These are phyloP conservation scores for Tiliqua scincoides DNA, from an alignment of 2,113 vertebrate species.

Conservation along the genomic window DNA sequence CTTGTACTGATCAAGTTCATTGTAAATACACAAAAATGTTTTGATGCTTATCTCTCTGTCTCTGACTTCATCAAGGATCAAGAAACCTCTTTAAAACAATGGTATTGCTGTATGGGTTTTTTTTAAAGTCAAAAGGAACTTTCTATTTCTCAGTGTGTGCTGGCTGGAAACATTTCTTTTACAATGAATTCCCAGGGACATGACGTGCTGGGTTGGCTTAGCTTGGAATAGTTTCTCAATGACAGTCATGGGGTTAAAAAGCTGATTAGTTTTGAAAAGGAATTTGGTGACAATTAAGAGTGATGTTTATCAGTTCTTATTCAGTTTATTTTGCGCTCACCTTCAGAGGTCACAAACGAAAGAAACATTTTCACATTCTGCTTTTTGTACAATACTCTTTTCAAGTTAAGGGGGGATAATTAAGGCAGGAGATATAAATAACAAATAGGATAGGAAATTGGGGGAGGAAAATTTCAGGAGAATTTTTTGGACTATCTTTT, in stretches of 20 bases:
- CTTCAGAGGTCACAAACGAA: neutral
- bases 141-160: neutral
- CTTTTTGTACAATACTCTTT: neutral
- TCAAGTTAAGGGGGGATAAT: neutral
- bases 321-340: neutral
- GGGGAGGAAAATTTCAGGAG: neutral
- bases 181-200: conserved; percentile 8
- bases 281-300: neutral
- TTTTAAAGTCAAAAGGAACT: neutral
- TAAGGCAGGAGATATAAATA: neutral
- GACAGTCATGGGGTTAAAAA: neutral
- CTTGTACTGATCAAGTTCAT: neutral
- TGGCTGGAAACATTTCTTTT: conserved; percentile 22
- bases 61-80: conserved; percentile 13
- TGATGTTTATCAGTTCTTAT: neutral
- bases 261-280: neutral
- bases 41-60: conserved; percentile 26
- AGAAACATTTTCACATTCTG: neutral
- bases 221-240: neutral
- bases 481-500: neutral
- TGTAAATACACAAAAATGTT: neutral
- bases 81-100: conserved; percentile 31
- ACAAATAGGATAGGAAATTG: neutral
- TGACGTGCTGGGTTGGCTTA: neutral
- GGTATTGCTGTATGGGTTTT: conserved; percentile 22